Evolutionary conservation across 2,888 invertebrate species (phyloP), one percentile per base, ranked within the genome.

Genomic region (Halictus quadricinctus): DNA sequence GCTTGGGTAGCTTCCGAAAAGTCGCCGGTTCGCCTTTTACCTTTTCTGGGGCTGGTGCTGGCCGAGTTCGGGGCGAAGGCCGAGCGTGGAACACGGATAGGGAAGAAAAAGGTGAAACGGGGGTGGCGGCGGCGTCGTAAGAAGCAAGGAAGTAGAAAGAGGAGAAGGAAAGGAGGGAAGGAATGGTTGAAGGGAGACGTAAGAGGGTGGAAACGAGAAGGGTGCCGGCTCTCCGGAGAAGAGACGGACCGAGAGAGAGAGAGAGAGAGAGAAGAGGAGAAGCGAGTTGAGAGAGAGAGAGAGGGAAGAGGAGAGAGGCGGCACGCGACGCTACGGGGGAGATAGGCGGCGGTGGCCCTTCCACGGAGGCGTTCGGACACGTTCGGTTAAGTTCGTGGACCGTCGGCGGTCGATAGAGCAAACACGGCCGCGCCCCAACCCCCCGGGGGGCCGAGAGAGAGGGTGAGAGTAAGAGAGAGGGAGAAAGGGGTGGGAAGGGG

Each of bases 381-480:
- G 88, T 87, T 94, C 94, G 94, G 92, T 88, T 84, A 88, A 88
- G 90, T 91, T 94, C 94, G 94, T 92, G 92, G 88, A 92, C 91
- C 89, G 93, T 94, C 94, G 94, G 94, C 94, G 94, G 94, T 94
- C 94, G 94, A 94, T 94, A 94, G 94, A 94, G 94, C 94, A 94
- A 94, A 94, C 93, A 94, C 94, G 94, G 92, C 94, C 94, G 94
- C 94, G 94, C 94, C 94, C 94, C 94, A 94, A 94, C 94, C 94
- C 94, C 93, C 91, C 89, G 79, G 81, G 83, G 77, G 83, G 81
- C 41, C 25, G 60, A 64, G 79, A 78, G 79, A 25, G 15, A 29
- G 64, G 64, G 15, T 15, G 15, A 7, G 29, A 7, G 29, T 7
- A 29, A 29, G 64, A 64, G n/a, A 60, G 60, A 58, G 4, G 25